phyloP scores from a whole-genome alignment of 1,140 invertebrate species.

The Drosophila guanche region DNA sequence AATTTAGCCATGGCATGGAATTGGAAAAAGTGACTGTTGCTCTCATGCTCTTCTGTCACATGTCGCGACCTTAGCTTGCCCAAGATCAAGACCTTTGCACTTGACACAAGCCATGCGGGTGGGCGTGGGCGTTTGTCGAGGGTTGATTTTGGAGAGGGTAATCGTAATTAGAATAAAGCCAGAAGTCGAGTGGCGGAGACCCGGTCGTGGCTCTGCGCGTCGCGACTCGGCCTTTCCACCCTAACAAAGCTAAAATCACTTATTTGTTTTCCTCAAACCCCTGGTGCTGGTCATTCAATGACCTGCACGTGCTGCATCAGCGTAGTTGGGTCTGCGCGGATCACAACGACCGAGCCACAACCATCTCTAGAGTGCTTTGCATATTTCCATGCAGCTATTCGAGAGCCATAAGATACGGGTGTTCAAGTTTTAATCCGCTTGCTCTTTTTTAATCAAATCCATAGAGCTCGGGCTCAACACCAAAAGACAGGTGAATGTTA shows the following conservation, averaged over 20 bases:
- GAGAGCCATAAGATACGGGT: constrained; percentile 8
- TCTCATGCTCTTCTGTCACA: constrained; percentile 9
- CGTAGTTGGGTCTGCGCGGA: background rate
- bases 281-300: constrained; percentile 41
- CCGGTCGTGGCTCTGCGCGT: constrained; percentile 24
- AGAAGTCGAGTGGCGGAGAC: constrained; percentile 58
- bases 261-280: constrained; percentile 21
- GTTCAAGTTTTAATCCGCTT: constrained; percentile 28
- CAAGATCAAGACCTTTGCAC: constrained; percentile 59
- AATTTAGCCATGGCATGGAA: constrained; percentile 1
- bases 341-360: background rate
- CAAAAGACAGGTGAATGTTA: too few species aligned
- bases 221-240: constrained; percentile 26
- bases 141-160: constrained; percentile 40
- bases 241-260: constrained; percentile 22
- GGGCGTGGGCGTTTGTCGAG: constrained; percentile 28
- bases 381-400: constrained; percentile 2
- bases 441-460: constrained; percentile 22
- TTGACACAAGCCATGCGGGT: constrained; percentile 66
- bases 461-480: too few species aligned
- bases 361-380: background rate
- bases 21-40: constrained; percentile 12
- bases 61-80: constrained; percentile 48
- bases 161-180: constrained; percentile 74
- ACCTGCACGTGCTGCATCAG: constrained; percentile 54